Conservation (phyloP, 2,113 vertebrate genomes). For the Ptychochromis oligacanthus region DNA sequence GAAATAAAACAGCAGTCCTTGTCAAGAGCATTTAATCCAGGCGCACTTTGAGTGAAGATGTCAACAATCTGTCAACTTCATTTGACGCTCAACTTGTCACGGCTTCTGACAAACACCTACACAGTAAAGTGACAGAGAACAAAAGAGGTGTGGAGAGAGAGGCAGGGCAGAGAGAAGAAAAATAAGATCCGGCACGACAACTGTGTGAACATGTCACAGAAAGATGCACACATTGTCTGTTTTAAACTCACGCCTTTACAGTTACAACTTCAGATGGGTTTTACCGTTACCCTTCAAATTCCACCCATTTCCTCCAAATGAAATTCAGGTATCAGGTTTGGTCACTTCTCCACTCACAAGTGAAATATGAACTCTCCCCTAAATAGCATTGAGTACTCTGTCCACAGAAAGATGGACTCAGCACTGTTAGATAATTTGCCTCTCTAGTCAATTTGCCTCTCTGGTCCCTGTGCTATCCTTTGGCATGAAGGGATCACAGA, state of each 20-base stretch:
- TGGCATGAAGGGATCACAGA: constrained; percentile 33
- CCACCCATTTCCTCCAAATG: constrained; percentile 45
- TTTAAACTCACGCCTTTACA: constrained; percentile 1
- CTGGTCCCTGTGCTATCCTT: constrained; percentile 25
- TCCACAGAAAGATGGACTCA: constrained; percentile 47
- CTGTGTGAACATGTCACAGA: constrained; percentile 2
- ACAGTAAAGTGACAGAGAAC: constrained; percentile 31
- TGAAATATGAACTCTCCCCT: constrained; percentile 53
- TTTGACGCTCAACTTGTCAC: constrained; percentile 42
- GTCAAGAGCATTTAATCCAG: constrained; percentile 50
- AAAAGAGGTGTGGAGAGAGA: constrained; percentile 1
- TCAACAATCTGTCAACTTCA: constrained; percentile 57
- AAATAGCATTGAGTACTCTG: constrained; percentile 31
- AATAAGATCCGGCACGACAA: background rate
- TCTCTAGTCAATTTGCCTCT: constrained; percentile 34
- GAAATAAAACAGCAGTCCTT: constrained; percentile 49
- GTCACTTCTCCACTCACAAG: constrained; percentile 33
- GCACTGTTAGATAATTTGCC: constrained; percentile 34
- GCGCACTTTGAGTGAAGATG: constrained; percentile 47
- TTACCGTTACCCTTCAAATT: constrained; percentile 19
- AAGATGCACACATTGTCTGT: background rate
- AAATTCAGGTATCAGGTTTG: constrained; percentile 44
- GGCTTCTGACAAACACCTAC: constrained; percentile 53
- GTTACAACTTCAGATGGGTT: background rate
- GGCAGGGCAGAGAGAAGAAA: background rate